A percentile compares a stretch with the other conserved stretches of the same genome.
These are phyloP conservation scores for Neuroterus valhalla DNA, from an alignment of 1,140 invertebrate genomes.

Conservation along the genomic window DNA sequence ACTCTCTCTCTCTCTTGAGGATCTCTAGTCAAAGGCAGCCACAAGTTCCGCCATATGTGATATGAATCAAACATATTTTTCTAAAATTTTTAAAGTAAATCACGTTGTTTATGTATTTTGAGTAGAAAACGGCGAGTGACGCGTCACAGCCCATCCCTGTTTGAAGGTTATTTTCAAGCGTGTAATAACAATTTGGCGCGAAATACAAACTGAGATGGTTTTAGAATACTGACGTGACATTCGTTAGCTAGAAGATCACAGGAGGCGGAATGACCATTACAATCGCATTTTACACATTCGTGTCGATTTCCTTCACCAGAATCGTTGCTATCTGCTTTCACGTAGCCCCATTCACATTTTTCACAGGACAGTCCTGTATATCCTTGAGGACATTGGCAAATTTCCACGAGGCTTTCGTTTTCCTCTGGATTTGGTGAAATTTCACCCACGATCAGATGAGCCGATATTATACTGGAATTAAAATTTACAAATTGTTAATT, in stretches of 20 bases:
- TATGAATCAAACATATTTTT: too few species aligned
- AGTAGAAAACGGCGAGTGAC: too few species aligned
- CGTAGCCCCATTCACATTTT: conserved; percentile 89
- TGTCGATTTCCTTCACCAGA: conserved; percentile 74
- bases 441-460: conserved; percentile 57
- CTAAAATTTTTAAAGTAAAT: too few species aligned
- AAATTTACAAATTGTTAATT: conserved; percentile 29
- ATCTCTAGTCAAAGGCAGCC: too few species aligned
- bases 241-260: conserved; percentile 87
- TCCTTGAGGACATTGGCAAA: conserved; percentile 80
- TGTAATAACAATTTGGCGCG: too few species aligned
- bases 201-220: too few species aligned
- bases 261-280: conserved; percentile 89
- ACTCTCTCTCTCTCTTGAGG: too few species aligned
- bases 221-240: conserved; percentile 82
- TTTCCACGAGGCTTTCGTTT: conserved; percentile 76
- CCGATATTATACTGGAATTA: conserved; percentile 60
- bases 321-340: conserved; percentile 81
- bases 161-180: too few species aligned
- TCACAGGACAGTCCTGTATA: conserved; percentile 90
- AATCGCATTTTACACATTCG: conserved; percentile 91
- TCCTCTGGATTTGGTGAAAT: conserved; percentile 47
- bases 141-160: too few species aligned
- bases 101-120: too few species aligned
- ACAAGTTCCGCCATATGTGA: too few species aligned